Base-by-base conservation (phyloP, 2,797 vertebrate genomes). In the Tangara arthus region DNA sequence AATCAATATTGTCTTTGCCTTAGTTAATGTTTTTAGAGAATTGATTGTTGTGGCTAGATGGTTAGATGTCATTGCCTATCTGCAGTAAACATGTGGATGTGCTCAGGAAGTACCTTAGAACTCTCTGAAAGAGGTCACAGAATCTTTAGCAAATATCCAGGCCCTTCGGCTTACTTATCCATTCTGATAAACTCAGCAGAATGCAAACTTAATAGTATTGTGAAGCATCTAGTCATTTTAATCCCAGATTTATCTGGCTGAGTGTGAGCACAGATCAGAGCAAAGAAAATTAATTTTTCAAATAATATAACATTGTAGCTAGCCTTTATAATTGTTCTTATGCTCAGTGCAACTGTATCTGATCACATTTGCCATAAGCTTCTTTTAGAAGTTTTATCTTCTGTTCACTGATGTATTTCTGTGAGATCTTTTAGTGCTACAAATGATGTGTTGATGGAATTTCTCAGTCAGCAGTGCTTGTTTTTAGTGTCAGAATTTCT, bases 241-340 rank as follows among this genome's bases (percentile, higher is more conserved):
- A 65, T 85, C 76, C 20, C 59, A 85, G 1, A 41, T 89, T 28
- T 76, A 47, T 82, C 39, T 81, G 28, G 3, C 26, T 72, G 52
- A 79, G 39, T 50, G 21, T 55, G 26, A 80, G 50, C 26, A 23
- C 9, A 34, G 22, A 73, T 60, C 34, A 78, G 41, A 81, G 39
- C 37, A 59, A 66, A 52, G 32, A 69, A 76, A 73, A 59, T 15
- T 18, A 2, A 35, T 80, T 91, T 91, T 85, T 85, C 44, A 37
- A 37, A 47, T 50, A 82, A 24, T 2, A 1, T 17, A 28, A 30
- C n/a, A 32, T 28, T 55, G 5, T 61, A 16, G 14, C 19, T 69
- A 44, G 32, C 19, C 32, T 52, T 80, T 66, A 4, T 28, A 66
- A 70, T 42, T 0, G 0, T 85, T 82, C 11, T 19, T 22, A 1